These are phyloP conservation scores for Drosophila nigrodunni DNA, from an alignment of 1,140 invertebrate species.

Conservation along the genomic window DNA sequence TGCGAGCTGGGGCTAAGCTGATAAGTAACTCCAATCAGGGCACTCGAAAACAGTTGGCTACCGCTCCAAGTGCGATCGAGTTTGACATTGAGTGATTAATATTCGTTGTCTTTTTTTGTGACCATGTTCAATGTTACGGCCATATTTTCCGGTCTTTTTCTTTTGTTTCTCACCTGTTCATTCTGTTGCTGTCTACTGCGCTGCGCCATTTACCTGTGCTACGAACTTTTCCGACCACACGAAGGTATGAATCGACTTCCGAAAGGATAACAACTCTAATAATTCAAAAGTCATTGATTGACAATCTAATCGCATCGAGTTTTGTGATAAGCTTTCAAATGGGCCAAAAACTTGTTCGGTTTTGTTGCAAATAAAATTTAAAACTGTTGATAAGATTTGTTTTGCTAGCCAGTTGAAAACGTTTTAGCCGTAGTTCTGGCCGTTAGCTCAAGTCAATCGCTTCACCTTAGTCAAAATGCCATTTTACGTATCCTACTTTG, in stretches of 20 bases:
- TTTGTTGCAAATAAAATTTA: constrained; percentile 1
- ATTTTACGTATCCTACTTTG: constrained; percentile 4
- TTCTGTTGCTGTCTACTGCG: constrained; percentile 68
- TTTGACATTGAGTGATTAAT: constrained; percentile 14
- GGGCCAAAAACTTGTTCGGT: not conserved
- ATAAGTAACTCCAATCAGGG: constrained; percentile 24
- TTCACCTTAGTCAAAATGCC: not conserved
- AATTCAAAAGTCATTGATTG: constrained; percentile 2
- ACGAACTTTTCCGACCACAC: constrained; percentile 39
- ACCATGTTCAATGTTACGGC: constrained; percentile 35
- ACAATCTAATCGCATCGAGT: constrained; percentile 19
- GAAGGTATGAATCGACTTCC: constrained; percentile 11
- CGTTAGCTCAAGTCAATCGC: constrained; percentile 9
- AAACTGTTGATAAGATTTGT: constrained; percentile 4
- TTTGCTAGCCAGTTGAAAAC: not conserved
- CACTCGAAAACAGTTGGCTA: constrained; percentile 24
- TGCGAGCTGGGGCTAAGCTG: constrained; percentile 11
- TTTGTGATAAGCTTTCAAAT: constrained; percentile 20
- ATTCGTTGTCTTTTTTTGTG: not conserved
- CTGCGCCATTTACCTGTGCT: constrained; percentile 62
- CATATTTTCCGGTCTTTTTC: constrained; percentile 66
- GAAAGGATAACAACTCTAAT: constrained; percentile 17
- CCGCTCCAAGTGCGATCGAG: constrained; percentile 6
- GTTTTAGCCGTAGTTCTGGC: constrained; percentile 2
- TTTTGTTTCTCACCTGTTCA: constrained; percentile 66